Conservation (phyloP, 1,140 invertebrate species). For the Hylaeus anthracinus region DNA sequence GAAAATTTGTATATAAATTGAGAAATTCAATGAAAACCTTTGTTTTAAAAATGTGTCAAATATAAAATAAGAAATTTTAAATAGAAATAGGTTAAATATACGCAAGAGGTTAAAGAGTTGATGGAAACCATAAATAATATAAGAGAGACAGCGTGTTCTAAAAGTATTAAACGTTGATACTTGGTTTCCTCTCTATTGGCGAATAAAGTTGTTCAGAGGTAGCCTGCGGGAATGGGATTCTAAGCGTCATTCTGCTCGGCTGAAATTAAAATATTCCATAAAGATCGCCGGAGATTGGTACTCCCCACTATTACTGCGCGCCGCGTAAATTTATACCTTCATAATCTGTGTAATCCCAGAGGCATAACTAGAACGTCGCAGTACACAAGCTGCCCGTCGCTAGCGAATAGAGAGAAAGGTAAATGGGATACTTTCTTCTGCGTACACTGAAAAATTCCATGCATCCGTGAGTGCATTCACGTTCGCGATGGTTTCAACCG, state of each 20-base stretch:
- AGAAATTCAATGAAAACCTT: too few species aligned
- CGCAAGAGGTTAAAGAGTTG: too few species aligned
- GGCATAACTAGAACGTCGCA: slow-evolving; percentile 2
- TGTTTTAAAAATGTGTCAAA: too few species aligned
- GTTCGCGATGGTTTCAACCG: not conserved
- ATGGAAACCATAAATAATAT: too few species aligned
- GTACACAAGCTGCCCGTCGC: slow-evolving; percentile 4
- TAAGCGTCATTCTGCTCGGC: too few species aligned
- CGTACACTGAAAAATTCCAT: slow-evolving; percentile 52
- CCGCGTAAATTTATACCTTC: slow-evolving; percentile 14
- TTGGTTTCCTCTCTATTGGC: too few species aligned
- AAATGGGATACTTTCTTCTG: slow-evolving; percentile 41
- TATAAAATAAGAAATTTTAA: too few species aligned
- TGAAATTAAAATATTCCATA: not conserved
- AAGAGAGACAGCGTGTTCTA: too few species aligned
- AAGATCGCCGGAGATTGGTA: slow-evolving; percentile 8
- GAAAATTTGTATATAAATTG: too few species aligned
- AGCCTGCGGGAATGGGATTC: not conserved
- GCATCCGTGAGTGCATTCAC: slow-evolving; percentile 42
- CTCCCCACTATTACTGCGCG: not conserved
- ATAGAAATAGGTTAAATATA: too few species aligned
- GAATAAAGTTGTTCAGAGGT: not conserved
- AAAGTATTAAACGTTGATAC: too few species aligned
- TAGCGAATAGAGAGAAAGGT: slow-evolving; percentile 10
- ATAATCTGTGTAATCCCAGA: slow-evolving; percentile 19